Base-by-base conservation (phyloP, 1,140 invertebrate species). In the Daktulosphaira vitifoliae region DNA sequence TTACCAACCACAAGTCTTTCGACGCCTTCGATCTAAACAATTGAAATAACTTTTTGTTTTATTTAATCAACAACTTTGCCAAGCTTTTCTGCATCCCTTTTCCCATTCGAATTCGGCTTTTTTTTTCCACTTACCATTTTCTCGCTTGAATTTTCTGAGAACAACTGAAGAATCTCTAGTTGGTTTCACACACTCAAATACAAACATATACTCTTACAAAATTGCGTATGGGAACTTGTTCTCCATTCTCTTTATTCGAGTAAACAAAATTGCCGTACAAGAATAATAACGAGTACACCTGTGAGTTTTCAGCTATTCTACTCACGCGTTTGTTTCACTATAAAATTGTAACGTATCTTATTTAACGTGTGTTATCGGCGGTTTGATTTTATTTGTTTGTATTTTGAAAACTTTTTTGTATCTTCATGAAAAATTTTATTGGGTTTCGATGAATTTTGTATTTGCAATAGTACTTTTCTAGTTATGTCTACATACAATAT, bases 41-140 rank as follows among this genome's bases (percentile, higher is more conserved):
- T 62, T 62, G 54, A 59, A 59, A 46, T 38, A 59, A 59, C 54
- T 48, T 62, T 25, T 46, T 46, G 39, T 44, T 62, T 62, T 62
- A 62, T 62, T 62, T 62, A 62, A 62, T 62, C 56, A 62, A 62
- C 56, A 48, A 59, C 54, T 59, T 59, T 59, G n/a, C 54, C 26
- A 20, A 16, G 29, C 11, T 6, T 33, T 33, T 33, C 29, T 6
- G 29, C 29, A 11, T 33, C 29, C 29, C 29, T 33, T 5, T 33
- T 33, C 29, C 29, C 29, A 11, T 33, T 33, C 29, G n/a, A n/a
- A n/a, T n/a, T n/a, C n/a, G n/a, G n/a, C n/a, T n/a, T n/a, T n/a
- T n/a, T n/a, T n/a, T n/a, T 33, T 11, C 29, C 29, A 11, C 11
- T 11, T 33, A 11, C 29, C 29, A 33, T 33, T 33, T 33, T 33